These are phyloP conservation scores for Acrobasis consociella DNA, from an alignment of 2,888 invertebrate species.

Conservation along the genomic window DNA sequence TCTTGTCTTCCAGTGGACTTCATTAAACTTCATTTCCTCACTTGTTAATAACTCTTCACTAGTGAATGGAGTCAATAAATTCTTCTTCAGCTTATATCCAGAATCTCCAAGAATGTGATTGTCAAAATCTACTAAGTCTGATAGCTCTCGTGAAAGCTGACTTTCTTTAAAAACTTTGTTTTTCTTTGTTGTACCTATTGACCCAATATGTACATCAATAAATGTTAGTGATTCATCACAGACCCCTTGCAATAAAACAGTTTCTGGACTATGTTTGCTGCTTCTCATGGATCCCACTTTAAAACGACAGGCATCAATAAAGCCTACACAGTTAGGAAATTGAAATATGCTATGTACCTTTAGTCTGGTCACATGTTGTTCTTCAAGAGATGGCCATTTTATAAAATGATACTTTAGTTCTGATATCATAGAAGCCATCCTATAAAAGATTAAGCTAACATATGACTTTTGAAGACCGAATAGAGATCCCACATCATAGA, in stretches of 20 bases:
- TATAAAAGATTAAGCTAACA: constrained; percentile 67
- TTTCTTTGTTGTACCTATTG: constrained; percentile 61
- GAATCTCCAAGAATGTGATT: constrained; percentile 71
- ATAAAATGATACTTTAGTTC: constrained; percentile 63
- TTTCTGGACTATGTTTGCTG: constrained; percentile 51
- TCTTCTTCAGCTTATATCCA: constrained; percentile 65
- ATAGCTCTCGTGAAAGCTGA: constrained; percentile 54
- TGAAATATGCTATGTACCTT: constrained; percentile 68
- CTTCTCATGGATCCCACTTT: constrained; percentile 61
- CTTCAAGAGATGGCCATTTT: constrained; percentile 69
- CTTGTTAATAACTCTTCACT: constrained; percentile 67
- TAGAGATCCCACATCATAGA: constrained; percentile 60
- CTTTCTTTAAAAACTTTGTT: constrained; percentile 67
- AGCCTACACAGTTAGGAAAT: constrained; percentile 75
- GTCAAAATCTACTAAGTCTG: constrained; percentile 67
- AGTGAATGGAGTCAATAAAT: constrained; percentile 69
- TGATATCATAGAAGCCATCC: constrained; percentile 58
- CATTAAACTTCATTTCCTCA: constrained; percentile 77
- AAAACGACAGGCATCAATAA: constrained; percentile 68
- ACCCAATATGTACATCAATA: constrained; percentile 64
- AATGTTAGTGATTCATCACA: constrained; percentile 73
- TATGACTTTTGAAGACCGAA: constrained; percentile 71
- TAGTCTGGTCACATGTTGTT: constrained; percentile 70
- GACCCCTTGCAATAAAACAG: constrained; percentile 69
- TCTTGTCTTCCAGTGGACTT: constrained; percentile 66